These are phyloP conservation scores for Siderastrea siderea DNA, from an alignment of 92 coral and sea anemone species.

Conservation along the genomic window DNA sequence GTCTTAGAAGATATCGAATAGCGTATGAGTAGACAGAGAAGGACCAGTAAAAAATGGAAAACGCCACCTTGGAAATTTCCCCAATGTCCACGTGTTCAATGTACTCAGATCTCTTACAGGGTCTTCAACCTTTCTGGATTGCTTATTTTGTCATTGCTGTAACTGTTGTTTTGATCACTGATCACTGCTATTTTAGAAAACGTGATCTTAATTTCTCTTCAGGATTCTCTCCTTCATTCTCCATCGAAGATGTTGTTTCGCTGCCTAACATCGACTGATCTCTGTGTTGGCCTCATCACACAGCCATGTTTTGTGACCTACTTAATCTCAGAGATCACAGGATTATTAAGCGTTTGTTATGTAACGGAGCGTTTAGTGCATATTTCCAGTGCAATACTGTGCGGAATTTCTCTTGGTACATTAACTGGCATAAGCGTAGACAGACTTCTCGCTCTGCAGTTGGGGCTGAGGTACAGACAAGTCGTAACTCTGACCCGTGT, in stretches of 20 bases:
- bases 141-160: not conserved
- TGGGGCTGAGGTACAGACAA: too few species aligned
- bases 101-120: not conserved
- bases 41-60: not conserved
- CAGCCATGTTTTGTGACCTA: slow-evolving; percentile 12
- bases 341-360: not conserved
- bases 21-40: too few species aligned
- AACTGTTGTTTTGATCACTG: not conserved
- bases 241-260: slow-evolving; percentile 28
- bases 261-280: slow-evolving; percentile 11
- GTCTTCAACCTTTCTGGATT: not conserved
- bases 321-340: not conserved
- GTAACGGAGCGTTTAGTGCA: not conserved
- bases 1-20: not conserved
- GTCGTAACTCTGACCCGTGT: too few species aligned
- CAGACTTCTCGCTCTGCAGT: too few species aligned
- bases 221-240: slow-evolving; percentile 13
- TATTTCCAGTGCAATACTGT: too few species aligned
- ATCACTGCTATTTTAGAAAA: not conserved
- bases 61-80: not conserved
- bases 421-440: too few species aligned
- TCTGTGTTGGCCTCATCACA: slow-evolving; percentile 3
- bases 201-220: slow-evolving; percentile 2
- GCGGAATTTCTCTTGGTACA: too few species aligned
- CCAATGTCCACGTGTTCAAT: not conserved